A percentile compares a stretch with the other conserved stretches of the same genome.
phyloP scores from a whole-genome alignment of 1,140 invertebrate species.

The Branchinecta lynchi region DNA sequence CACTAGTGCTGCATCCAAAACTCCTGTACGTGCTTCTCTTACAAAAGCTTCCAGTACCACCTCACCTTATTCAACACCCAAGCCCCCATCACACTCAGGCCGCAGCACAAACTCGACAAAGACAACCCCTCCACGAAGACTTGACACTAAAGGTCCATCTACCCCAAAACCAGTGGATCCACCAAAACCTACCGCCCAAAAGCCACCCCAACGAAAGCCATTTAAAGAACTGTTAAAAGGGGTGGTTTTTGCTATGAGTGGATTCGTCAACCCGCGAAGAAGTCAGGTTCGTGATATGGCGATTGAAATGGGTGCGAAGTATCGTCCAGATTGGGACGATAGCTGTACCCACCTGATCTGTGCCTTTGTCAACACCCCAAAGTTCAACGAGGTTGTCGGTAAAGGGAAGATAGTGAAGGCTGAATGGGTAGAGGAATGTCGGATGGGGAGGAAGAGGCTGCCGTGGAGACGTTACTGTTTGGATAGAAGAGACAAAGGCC shows the following conservation, averaged over 20 bases:
- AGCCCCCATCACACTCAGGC: no score
- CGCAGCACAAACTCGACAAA: no score
- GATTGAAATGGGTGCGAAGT: conserved; percentile 59
- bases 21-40: no score
- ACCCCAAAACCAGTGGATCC: no score
- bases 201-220: conserved; percentile 30
- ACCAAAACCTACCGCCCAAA: conserved; percentile 11
- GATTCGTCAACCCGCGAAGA: conserved; percentile 65
- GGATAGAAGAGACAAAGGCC: conserved; percentile 25
- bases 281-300: conserved; percentile 48
- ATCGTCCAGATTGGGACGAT: conserved; percentile 53
- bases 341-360: conserved; percentile 72
- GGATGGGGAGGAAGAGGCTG: conserved; percentile 42
- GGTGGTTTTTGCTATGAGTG: conserved; percentile 64
- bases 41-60: no score
- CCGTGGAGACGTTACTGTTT: conserved; percentile 48
- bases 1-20: no score
- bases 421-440: conserved; percentile 57
- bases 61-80: no score
- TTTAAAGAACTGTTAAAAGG: conserved; percentile 43
- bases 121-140: no score
- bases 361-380: conserved; percentile 75
- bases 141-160: no score
- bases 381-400: conserved; percentile 54
- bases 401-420: conserved; percentile 52